Base-by-base conservation (phyloP, 2,888 invertebrate genomes). In the Cheiracanthium punctorium region DNA sequence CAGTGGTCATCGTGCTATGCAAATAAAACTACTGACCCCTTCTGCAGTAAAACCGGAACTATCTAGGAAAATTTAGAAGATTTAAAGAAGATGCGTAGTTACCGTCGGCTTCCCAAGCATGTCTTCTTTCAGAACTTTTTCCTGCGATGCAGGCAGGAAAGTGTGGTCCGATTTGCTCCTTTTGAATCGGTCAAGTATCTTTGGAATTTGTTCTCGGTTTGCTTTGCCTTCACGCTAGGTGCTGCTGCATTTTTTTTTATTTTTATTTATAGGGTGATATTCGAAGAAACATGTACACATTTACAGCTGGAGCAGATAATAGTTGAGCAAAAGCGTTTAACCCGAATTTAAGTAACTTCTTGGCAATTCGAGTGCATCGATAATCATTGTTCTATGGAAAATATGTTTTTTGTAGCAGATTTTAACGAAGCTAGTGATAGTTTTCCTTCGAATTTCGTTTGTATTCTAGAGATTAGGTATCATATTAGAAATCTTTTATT, bases 1-100 rank as follows among this genome's bases (percentile, higher is more conserved):
- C 7, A 30, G 32, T 70, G 70, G 70, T 70, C 70, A 70, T 70
- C 70, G 41, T 37, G 70, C 70, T 70, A 70, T 70, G 70, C 70
- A 70, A 70, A 70, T 70, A 70, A 70, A 70, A 70, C 37, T 32
- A 70, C 24, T 70, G 70, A 70, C 33, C 70, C 43, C 70, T 70
- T 37, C 41, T 70, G 20, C n/a, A 1, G 32, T 32, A 70, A 0
- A 70, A 70, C 70, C 70, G 70, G 70, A 70, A 70, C 33, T 37
- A 37, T 29, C 24, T 17, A 17, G 20, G 30, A 67, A 67, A 29
- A 67, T 30, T 29, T 67, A 32, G 65, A 30, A 67, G 65, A 48
- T 17, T 48, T 48, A 14, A n/a, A n/a, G 17, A 48, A 67, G 65
- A 67, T 67, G 30, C 8, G 30, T n/a, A 17, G 65, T 67, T 67